Conservation (phyloP, 2,113 vertebrate species). For the Catharus fuscescens region DNA sequence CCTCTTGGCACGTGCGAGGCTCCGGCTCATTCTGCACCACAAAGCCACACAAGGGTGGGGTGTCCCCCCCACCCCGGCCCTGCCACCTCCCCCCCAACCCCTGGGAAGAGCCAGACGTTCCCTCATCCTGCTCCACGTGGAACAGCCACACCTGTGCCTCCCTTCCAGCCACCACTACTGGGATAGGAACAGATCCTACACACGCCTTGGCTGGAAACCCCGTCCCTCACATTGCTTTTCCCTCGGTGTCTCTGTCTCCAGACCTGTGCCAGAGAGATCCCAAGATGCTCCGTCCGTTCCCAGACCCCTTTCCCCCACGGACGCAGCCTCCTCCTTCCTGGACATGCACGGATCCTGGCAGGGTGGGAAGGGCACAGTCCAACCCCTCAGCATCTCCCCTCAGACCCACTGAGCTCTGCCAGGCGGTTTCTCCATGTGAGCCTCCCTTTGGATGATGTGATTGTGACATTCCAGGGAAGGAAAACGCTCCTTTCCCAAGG, state of each 20-base stretch:
- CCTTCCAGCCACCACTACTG: not conserved
- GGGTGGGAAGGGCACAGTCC: not conserved
- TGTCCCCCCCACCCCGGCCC: not conserved
- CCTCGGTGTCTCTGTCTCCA: not conserved
- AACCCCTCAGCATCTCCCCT: not conserved
- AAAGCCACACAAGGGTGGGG: not conserved
- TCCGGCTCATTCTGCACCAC: not conserved
- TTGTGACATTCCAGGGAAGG: not conserved
- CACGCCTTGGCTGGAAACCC: rapidly evolving
- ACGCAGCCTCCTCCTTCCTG: not conserved
- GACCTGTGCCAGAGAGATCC: not conserved
- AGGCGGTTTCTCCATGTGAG: not conserved
- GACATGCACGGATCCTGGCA: not conserved
- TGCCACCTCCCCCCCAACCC: not conserved
- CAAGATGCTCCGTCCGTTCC: not conserved
- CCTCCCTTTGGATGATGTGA: not conserved
- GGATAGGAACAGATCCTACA: not conserved
- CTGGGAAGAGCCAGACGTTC: not conserved
- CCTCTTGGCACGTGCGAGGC: slow-evolving; percentile 70
- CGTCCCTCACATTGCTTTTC: not conserved
- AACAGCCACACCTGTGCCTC: not conserved
- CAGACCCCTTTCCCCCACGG: not conserved
- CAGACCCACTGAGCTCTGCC: not conserved
- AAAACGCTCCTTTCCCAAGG: not conserved
- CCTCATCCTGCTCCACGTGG: rapidly evolving